Percentiles rank a stretch among this genome's conserved stretches.
Conservation (phyloP, 2,113 vertebrate species). For the Phrynosoma platyrhinos region DNA sequence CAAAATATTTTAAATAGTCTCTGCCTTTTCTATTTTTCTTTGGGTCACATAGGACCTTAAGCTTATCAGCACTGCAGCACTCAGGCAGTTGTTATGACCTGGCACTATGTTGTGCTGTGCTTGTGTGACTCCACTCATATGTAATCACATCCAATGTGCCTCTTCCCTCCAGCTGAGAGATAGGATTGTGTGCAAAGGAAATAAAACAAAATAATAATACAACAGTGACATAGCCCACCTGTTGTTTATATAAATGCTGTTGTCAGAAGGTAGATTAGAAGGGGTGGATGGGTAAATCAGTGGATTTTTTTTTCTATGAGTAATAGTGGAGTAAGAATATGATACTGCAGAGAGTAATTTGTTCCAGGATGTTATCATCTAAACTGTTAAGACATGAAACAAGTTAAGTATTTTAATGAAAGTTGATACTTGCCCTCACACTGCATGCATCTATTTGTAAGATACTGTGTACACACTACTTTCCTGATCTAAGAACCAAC, state of each 20-base stretch:
- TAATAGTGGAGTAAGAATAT: neutral
- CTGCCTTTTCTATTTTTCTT: neutral
- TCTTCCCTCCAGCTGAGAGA: neutral
- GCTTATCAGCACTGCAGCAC: neutral
- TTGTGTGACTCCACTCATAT: neutral
- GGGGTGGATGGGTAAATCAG: no score
- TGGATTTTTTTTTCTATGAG: neutral
- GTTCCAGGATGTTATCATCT: neutral
- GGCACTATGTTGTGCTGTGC: neutral
- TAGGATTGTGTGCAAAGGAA: neutral
- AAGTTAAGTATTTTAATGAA: neutral
- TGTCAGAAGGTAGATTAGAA: neutral
- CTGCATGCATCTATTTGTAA: no score
- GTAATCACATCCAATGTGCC: neutral
- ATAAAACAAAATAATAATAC: neutral
- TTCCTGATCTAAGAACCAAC: slow-evolving; percentile 19
- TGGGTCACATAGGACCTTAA: neutral
- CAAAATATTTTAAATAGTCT: neutral
- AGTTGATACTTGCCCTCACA: neutral
- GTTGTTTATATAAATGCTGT: neutral
- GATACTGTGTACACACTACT: neutral
- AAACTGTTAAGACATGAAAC: neutral
- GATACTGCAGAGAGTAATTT: neutral
- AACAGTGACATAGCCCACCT: neutral
- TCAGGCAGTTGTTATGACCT: neutral